Base-by-base conservation (phyloP, 2,888 invertebrate species). In the Venusia cambrica region DNA sequence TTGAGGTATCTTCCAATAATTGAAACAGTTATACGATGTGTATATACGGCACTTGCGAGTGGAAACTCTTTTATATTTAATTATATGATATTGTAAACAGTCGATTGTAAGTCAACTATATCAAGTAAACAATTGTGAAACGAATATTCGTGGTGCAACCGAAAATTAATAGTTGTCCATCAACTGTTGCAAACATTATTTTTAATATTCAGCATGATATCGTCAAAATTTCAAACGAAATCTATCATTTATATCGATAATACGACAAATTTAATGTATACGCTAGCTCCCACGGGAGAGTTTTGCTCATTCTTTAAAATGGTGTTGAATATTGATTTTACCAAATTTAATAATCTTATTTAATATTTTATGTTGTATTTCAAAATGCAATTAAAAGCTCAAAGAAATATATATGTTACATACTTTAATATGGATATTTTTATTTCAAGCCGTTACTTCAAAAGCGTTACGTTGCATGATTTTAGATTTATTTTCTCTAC, bases 341-440 rank as follows among this genome's bases (percentile, higher is more conserved):
- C 91, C 91, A 92, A 90, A 91, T 90, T 90, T 80, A 87, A 88
- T 91, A 90, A 90, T 90, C 91, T 92, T 92, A 92, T 92, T 92
- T 92, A 91, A 91, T 92, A 92, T 92, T 92, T 87, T 87, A 92
- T 92, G 92, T 92, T 92, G 92, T 92, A 92, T 90, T 92, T 92
- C 92, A 91, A 90, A 92, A 92, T 91, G 92, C 92, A 92, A 92
- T 92, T 91, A 92, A 89, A 92, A 91, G 92, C 92, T 92, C 92
- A 93, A 92, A 92, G 92, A 92, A 92, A 92, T 92, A 92, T 91
- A 90, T 92, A 92, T 92, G 92, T 92, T 92, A 92, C 92, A 91
- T 92, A 91, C 90, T 90, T 80, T 74, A 73, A 79, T 57, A 71
- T 54, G 64, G 39, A 64, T 62, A 70, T 83, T 84, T 39, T 81